Evolutionary conservation across 2,797 vertebrate genomes (phyloP), one percentile per base, ranked within the genome.

Genomic region (Vultur gryphus): DNA sequence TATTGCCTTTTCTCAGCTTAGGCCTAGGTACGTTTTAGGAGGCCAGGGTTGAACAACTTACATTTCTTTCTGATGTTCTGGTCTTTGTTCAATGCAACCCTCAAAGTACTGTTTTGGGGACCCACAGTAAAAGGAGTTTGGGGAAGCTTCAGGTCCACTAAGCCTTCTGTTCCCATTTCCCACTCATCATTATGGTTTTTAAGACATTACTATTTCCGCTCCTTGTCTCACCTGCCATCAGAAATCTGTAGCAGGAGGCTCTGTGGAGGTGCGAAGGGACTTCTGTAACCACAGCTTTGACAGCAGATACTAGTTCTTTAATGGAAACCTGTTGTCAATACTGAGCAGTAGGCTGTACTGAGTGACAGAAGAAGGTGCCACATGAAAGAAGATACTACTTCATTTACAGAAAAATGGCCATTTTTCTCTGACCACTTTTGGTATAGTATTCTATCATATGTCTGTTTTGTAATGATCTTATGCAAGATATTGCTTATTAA

Each of bases 401-500:
- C 12, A 33, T 92, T 79, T 83, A 54, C 5, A 83, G 29, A 77
- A 64, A 70, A 85, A 65, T 26, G 7, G 1, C 48, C 20, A 13
- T 64, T 94, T 84, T 82, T 62, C 48, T 72, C 10, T 35, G 49
- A 76, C 12, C 3, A 5, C 26, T 76, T 81, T 70, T 41, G 6
- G 31, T 43, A 44, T 10, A 51, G 3, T n/a, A 28, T 41, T 89
- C 65, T 84, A 95, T 71, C 35, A 57, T n/a, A 25, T 2, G 8
- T 41, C 28, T 82, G 10, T 25, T 95, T 92, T 84, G 13, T 61
- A 67, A 82, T 49, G 84, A 90, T 93, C 19, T 17, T 37, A 75
- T 48, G 19, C 17, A 84, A 79, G 93, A 89, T 90, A 92, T 10
- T 89, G 26, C 55, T 93, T 92, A 90, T 93, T 81, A 87, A 48